Percentiles rank a stretch among this genome's conserved stretches.
Evolutionary conservation across 2,888 invertebrate genomes (phyloP).

Genomic region (Caenorhabditis angaria): DNA sequence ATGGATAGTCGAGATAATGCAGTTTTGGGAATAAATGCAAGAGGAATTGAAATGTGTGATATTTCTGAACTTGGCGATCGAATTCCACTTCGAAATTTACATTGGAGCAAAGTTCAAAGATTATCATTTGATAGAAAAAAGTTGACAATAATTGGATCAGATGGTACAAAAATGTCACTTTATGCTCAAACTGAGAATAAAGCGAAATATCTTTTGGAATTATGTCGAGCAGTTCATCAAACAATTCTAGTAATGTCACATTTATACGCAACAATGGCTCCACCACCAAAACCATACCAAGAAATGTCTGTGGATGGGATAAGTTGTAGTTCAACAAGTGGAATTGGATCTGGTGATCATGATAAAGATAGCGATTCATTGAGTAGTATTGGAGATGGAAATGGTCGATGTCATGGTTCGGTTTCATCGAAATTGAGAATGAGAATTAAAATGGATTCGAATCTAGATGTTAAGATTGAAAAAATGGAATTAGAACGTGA

Average conservation of each 20-base stretch:
- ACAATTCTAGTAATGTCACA: conserved; percentile 81
- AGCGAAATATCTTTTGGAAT: conserved; percentile 86
- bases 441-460: conserved; percentile 54
- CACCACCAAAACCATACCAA: conserved; percentile 45
- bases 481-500: conserved; percentile 55
- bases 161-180: conserved; percentile 79
- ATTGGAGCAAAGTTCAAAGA: conserved; percentile 95
- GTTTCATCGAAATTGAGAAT: conserved; percentile 52
- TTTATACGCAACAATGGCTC: conserved; percentile 45
- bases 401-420: conserved; percentile 49
- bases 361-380: conserved; percentile 49
- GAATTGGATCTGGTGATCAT: conserved; percentile 43
- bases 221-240: conserved; percentile 90
- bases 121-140: conserved; percentile 79
- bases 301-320: conserved; percentile 55
- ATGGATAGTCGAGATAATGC: conserved; percentile 79
- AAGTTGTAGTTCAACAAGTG: conserved; percentile 46
- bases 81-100: conserved; percentile 81
- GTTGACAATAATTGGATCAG: conserved; percentile 84
- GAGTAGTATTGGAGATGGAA: conserved; percentile 36
- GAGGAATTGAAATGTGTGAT: conserved; percentile 67
- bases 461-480: conserved; percentile 56
- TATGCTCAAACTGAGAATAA: conserved; percentile 92
- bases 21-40: conserved; percentile 88
- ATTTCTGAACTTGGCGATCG: conserved; percentile 73